Percentiles rank a stretch among this genome's conserved stretches.
phyloP scores from a whole-genome alignment of 2,113 vertebrate species.

The Ciconia stormi region DNA sequence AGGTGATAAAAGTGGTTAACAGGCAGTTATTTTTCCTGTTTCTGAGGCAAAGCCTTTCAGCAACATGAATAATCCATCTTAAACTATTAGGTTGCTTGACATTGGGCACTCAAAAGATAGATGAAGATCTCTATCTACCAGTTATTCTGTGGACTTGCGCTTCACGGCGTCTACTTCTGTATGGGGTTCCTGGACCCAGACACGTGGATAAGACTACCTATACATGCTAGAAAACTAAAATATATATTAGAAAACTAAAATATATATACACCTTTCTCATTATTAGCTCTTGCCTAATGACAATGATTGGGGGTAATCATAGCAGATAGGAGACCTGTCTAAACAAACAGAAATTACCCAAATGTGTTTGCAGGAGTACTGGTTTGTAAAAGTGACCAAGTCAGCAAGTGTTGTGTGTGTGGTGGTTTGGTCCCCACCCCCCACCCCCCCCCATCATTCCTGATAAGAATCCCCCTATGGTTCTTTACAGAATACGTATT shows the following conservation, averaged over 20 bases:
- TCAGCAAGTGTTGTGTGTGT: neutral
- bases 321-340: neutral
- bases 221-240: neutral
- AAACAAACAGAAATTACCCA: neutral
- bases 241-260: neutral
- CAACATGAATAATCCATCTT: rapidly evolving
- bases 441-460: too few species aligned
- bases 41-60: neutral
- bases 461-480: neutral
- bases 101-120: neutral
- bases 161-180: neutral
- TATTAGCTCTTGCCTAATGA: neutral
- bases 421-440: neutral
- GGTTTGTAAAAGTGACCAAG: neutral
- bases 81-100: neutral
- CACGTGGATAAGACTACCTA: neutral
- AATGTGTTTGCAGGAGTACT: neutral
- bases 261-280: neutral
- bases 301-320: neutral
- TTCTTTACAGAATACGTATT: neutral
- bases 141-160: neutral
- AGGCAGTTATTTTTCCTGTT: neutral
- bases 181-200: neutral
- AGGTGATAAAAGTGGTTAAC: neutral
- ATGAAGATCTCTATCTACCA: neutral